These are phyloP conservation scores for Carettochelys insculpta DNA, from an alignment of 2,113 vertebrate genomes.

Conservation along the genomic window DNA sequence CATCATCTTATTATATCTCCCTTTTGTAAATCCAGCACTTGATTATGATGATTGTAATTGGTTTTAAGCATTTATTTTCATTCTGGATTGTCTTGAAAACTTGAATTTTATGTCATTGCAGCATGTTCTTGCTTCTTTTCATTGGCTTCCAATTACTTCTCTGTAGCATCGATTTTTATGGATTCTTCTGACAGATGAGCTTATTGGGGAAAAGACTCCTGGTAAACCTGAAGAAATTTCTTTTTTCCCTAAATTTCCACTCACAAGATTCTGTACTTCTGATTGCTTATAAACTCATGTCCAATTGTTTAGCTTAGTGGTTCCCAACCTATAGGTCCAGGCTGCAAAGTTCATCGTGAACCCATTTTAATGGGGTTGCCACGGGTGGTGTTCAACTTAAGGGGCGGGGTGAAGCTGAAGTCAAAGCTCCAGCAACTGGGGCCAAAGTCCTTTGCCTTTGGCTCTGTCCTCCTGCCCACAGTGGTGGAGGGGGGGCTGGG, in stretches of 20 bases:
- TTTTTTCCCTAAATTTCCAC: neutral
- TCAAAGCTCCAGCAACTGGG: too few species aligned
- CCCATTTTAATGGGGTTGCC: too few species aligned
- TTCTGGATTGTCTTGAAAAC: neutral
- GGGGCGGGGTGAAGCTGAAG: too few species aligned
- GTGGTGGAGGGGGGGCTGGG: too few species aligned
- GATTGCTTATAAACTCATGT: neutral
- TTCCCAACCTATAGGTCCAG: too few species aligned
- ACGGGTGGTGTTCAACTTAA: too few species aligned
- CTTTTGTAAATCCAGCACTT: neutral
- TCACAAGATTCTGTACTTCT: neutral
- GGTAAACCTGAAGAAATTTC: neutral
- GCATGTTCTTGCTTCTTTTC: neutral
- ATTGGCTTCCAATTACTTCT: neutral
- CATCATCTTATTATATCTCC: neutral
- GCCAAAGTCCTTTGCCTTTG: too few species aligned
- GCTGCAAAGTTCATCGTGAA: too few species aligned
- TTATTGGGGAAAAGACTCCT: neutral
- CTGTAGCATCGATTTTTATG: neutral
- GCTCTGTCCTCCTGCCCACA: too few species aligned
- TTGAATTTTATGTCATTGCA: neutral
- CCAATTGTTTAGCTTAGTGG: neutral
- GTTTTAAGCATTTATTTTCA: conserved; percentile 10
- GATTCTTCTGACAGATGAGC: neutral
- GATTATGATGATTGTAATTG: neutral